A percentile compares a stretch with the other conserved stretches of the same genome.
phyloP scores from a whole-genome alignment of 2,888 invertebrate species.

The Eretmocerus hayati region DNA sequence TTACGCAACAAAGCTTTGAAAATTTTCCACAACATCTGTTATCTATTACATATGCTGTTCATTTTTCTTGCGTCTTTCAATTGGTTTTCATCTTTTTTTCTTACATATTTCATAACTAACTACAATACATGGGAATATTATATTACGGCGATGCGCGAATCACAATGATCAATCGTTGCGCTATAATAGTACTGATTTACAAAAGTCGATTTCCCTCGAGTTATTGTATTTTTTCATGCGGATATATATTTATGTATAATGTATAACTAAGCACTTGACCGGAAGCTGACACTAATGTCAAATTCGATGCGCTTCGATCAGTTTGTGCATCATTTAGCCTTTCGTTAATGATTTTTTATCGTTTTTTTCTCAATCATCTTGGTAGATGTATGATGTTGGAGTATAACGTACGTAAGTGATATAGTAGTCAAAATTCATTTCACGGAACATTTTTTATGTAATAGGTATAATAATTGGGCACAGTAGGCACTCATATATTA shows the following conservation, averaged over 20 bases:
- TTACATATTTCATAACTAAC: slow-evolving; percentile 6
- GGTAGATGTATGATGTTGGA: too few species aligned
- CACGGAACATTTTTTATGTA: slow-evolving; percentile 13
- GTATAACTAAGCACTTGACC: too few species aligned
- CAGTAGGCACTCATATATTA: slow-evolving; percentile 22
- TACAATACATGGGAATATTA: slow-evolving; percentile 12
- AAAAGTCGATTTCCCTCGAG: slow-evolving; percentile 13
- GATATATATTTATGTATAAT: slow-evolving; percentile 1
- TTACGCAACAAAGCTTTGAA: too few species aligned
- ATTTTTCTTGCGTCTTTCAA: background rate
- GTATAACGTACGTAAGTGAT: too few species aligned
- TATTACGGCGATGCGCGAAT: slow-evolving; percentile 10
- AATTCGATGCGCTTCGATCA: too few species aligned
- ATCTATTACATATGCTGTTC: too few species aligned
- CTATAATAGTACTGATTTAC: slow-evolving; percentile 15
- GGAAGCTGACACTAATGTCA: too few species aligned
- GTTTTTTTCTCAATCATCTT: too few species aligned
- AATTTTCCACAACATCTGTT: too few species aligned
- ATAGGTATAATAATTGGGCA: slow-evolving; percentile 19
- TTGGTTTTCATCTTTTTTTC: background rate
- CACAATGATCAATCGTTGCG: slow-evolving; percentile 15
- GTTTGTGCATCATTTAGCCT: too few species aligned
- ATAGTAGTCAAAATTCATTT: background rate
- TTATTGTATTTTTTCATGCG: slow-evolving; percentile 9
- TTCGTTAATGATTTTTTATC: too few species aligned